phyloP scores from a whole-genome alignment of 2,888 invertebrate genomes.

The Ectemnius continuus region DNA sequence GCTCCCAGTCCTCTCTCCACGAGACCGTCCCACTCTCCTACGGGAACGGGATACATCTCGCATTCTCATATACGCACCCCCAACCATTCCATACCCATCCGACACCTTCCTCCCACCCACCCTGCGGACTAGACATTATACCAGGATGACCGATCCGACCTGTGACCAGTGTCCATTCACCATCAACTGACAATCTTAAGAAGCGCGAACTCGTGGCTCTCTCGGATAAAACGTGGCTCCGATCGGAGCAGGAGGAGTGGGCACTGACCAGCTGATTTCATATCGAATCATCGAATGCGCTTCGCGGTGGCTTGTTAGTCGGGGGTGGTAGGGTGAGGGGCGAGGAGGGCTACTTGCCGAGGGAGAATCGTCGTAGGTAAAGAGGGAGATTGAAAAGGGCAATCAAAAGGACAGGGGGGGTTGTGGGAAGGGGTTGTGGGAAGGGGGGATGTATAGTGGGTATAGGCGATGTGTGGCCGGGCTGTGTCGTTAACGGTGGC shows the following conservation, averaged over 20 bases:
- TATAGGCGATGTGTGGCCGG: slow-evolving; percentile 28
- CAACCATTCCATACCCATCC: neutral
- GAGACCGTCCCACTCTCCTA: slow-evolving; percentile 9
- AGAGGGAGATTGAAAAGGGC: neutral
- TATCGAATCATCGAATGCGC: neutral
- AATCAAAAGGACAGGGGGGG: neutral
- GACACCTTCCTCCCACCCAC: slow-evolving; percentile 11
- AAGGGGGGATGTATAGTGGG: slow-evolving; percentile 1
- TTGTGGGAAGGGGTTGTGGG: too few species aligned
- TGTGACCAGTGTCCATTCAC: too few species aligned
- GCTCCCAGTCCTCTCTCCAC: slow-evolving; percentile 22
- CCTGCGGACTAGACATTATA: too few species aligned
- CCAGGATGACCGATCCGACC: too few species aligned
- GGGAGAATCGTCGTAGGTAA: neutral
- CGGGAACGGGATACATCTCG: neutral
- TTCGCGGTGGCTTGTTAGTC: neutral
- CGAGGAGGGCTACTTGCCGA: neutral
- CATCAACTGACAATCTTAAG: neutral
- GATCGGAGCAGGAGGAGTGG: neutral
- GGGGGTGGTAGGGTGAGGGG: neutral
- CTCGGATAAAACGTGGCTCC: slow-evolving; percentile 1
- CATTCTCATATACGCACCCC: neutral
- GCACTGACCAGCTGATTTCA: neutral
- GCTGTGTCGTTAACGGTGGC: slow-evolving; percentile 3
- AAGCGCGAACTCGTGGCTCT: neutral